phyloP scores from a whole-genome alignment of 2,113 vertebrate genomes.

The Brachyistius frenatus region DNA sequence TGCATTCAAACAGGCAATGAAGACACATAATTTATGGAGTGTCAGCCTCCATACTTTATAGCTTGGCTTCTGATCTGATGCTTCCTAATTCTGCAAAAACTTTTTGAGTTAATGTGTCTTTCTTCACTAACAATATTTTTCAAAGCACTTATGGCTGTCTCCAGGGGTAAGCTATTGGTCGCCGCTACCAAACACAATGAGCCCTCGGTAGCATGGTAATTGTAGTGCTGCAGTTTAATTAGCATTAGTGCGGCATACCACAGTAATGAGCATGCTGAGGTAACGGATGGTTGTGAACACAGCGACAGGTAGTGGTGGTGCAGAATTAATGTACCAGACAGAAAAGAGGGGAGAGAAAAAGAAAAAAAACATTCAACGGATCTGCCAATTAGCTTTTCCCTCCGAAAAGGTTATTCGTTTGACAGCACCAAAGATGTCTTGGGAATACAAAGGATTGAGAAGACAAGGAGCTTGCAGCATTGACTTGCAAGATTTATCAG shows the following conservation, averaged over 20 bases:
- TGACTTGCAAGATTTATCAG: slow-evolving; percentile 65
- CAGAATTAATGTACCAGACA: slow-evolving; percentile 60
- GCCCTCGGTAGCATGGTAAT: slow-evolving; percentile 69
- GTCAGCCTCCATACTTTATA: background rate
- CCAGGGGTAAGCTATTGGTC: slow-evolving; percentile 37
- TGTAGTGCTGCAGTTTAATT: slow-evolving; percentile 69
- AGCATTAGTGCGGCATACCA: slow-evolving; percentile 62
- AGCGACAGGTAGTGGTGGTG: slow-evolving; percentile 61
- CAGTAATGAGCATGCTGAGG: slow-evolving; percentile 74
- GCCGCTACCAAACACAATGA: slow-evolving; percentile 51
- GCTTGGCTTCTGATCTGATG: background rate
- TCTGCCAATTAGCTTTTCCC: slow-evolving; percentile 73
- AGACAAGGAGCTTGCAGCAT: slow-evolving; percentile 44
- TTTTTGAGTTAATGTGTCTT: slow-evolving; percentile 47
- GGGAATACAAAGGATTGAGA: slow-evolving; percentile 62
- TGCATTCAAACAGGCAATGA: background rate
- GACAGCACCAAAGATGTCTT: slow-evolving; percentile 57
- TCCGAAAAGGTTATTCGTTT: slow-evolving; percentile 74
- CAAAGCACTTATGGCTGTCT: slow-evolving; percentile 38
- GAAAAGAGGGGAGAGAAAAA: background rate
- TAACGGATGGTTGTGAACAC: slow-evolving; percentile 70
- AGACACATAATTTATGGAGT: background rate
- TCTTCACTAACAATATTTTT: slow-evolving; percentile 43
- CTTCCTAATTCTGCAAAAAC: slow-evolving; percentile 4
- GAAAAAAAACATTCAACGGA: slow-evolving; percentile 48